Evolutionary conservation across 2,888 invertebrate genomes (phyloP).

Genomic region (Thymelicus acteon): DNA sequence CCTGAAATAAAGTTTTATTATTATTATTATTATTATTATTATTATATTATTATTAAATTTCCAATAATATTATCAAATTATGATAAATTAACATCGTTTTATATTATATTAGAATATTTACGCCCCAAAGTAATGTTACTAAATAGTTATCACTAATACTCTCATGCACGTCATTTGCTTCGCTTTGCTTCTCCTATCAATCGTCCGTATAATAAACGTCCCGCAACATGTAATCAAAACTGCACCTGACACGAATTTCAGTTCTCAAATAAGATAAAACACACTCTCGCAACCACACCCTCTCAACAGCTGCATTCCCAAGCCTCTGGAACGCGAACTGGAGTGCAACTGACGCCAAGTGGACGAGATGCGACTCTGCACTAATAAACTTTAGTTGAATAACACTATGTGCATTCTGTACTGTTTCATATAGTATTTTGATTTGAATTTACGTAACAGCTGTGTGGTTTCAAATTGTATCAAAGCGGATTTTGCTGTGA

Average conservation of each 20-base stretch:
- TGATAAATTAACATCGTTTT: too few species aligned
- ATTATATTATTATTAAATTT: too few species aligned
- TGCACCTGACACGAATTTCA: conserved; percentile 19
- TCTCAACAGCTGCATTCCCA: conserved; percentile 26
- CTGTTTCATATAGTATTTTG: conserved; percentile 31
- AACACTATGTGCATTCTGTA: conserved; percentile 42
- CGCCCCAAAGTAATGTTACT: too few species aligned
- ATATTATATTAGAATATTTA: too few species aligned
- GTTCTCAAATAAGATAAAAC: conserved; percentile 10
- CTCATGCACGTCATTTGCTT: too few species aligned
- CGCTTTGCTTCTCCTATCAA: not conserved
- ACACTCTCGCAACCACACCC: conserved; percentile 3
- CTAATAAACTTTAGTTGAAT: conserved; percentile 23
- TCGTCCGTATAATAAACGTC: not conserved
- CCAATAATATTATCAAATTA: too few species aligned
- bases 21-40: too few species aligned
- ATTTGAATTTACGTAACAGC: not conserved
- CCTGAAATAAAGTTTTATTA: too few species aligned
- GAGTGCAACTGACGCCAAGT: conserved; percentile 43
- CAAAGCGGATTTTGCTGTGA: too few species aligned
- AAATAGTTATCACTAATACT: too few species aligned
- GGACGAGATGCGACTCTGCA: conserved; percentile 33
- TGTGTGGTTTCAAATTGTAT: not conserved
- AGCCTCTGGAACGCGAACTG: conserved; percentile 39
- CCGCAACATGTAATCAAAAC: conserved; percentile 1